Base-by-base conservation (phyloP, 1,140 invertebrate genomes). In the Asbolus verrucosus region DNA sequence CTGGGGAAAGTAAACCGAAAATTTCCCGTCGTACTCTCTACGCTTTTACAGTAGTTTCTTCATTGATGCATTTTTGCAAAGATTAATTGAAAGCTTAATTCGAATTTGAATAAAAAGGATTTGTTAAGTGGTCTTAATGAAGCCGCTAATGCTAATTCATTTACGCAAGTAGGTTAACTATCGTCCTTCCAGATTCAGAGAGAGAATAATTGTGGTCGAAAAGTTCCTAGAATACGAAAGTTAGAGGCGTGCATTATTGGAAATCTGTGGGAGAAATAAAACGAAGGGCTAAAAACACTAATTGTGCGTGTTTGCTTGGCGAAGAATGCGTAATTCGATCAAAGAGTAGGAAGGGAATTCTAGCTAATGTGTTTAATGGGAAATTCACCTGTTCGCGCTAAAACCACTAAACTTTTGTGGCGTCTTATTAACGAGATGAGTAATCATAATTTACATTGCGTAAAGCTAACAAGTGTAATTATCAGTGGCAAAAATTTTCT, bases 261-360 rank as follows among this genome's bases (percentile, higher is more conserved):
- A 54, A 54, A 27, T 54, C 21, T 13, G 21, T 21, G 46, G 14
- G 11, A 36, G 33, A 36, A n/a, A 36, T 36, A n/a, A 36, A 46
- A 46, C 41, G 41, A 18, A n/a, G 41, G 16, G 16, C 41, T 46
- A 19, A 46, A 46, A 46, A n/a, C 46, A 27, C 14, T 54, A 54
- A 24, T 54, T 54, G 19, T 54, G 43, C 19, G 43, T 27, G 43
- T 50, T 50, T 50, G 46, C 46, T 24, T 54, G 19, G 24, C 27
- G 24, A 27, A 54, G 46, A 21, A 54, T 54, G 21, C n/a, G n/a
- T 54, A 30, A 54, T 54, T 54, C 9, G 21, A 54, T 54, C 46
- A 54, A 54, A 54, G 46, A 54, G 14, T 15, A 46, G 46, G 46
- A 54, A 54, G 46, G 46, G 13, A 54, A 27, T 27, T 27, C 15